Conservation (phyloP, 2,797 vertebrate species). For the Ciconia nigra region DNA sequence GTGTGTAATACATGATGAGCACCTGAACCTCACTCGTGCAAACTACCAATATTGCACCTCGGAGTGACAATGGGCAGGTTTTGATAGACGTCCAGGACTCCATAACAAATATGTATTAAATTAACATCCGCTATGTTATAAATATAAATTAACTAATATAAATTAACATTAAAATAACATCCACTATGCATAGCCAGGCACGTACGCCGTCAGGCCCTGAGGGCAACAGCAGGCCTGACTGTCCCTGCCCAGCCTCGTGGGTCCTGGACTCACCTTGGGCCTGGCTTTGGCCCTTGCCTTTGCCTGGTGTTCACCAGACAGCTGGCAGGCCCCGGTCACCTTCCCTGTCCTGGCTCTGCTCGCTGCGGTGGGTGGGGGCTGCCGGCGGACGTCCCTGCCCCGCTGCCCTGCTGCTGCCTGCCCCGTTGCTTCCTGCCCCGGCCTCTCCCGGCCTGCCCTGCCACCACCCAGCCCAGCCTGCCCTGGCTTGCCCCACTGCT, state of each 20-base stretch:
- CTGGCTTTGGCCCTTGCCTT: background rate
- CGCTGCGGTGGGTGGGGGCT: accelerated
- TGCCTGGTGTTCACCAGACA: background rate
- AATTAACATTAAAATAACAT: background rate
- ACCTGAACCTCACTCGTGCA: background rate
- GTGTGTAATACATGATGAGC: too few relatives aligned
- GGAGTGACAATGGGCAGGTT: background rate
- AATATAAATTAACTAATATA: too few relatives aligned
- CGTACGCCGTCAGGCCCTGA: accelerated
- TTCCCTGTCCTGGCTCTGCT: background rate
- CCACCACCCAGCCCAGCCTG: too few relatives aligned
- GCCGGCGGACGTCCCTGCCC: background rate
- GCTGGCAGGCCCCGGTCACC: accelerated
- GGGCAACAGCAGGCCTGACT: too few relatives aligned
- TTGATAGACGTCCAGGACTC: accelerated
- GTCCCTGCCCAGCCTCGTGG: background rate
- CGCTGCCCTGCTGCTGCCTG: background rate
- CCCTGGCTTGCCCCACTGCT: background rate
- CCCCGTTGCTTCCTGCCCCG: too few relatives aligned
- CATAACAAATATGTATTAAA: background rate
- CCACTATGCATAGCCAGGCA: background rate
- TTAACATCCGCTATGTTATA: background rate
- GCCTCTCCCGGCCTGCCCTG: background rate
- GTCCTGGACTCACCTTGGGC: too few relatives aligned
- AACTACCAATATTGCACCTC: background rate